Conservation (phyloP, 2,113 vertebrate genomes). For the Gobio gobio region DNA sequence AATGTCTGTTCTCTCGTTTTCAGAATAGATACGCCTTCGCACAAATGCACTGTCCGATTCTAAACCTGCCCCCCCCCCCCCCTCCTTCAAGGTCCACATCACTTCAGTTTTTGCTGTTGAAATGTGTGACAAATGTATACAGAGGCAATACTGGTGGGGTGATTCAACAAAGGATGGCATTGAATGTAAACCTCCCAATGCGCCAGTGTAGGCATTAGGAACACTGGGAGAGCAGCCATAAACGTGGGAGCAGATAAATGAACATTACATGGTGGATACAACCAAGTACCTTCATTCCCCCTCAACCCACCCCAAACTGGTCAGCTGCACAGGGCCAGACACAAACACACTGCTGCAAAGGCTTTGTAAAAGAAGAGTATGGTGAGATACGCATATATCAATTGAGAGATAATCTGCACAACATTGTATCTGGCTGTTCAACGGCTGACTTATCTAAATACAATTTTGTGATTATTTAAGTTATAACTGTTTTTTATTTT, state of each 20-base stretch:
- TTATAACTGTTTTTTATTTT: background rate
- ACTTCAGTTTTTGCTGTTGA: conserved; percentile 28
- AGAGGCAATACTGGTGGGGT: conserved; percentile 61
- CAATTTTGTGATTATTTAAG: background rate
- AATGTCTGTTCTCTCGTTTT: background rate
- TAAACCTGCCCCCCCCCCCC: background rate
- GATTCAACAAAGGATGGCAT: conserved; percentile 81
- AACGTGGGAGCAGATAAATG: conserved; percentile 81
- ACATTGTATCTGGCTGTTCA: background rate
- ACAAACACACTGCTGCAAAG: conserved; percentile 35
- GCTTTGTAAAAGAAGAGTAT: conserved; percentile 14
- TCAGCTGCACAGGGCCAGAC: conserved; percentile 49
- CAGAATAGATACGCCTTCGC: background rate
- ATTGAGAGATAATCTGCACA: background rate
- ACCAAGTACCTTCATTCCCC: conserved; percentile 80
- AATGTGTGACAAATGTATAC: conserved; percentile 41
- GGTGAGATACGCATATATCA: background rate
- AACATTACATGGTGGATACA: conserved; percentile 88
- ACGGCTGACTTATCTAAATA: background rate
- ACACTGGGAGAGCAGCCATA: conserved; percentile 67
- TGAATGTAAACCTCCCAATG: conserved; percentile 82
- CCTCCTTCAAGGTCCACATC: conserved; percentile 29
- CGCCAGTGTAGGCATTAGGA: conserved; percentile 75
- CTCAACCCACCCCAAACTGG: conserved; percentile 61
- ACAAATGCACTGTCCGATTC: conserved; percentile 26